These are phyloP conservation scores for Tinea pellionella DNA, from an alignment of 2,888 invertebrate genomes.

Conservation along the genomic window DNA sequence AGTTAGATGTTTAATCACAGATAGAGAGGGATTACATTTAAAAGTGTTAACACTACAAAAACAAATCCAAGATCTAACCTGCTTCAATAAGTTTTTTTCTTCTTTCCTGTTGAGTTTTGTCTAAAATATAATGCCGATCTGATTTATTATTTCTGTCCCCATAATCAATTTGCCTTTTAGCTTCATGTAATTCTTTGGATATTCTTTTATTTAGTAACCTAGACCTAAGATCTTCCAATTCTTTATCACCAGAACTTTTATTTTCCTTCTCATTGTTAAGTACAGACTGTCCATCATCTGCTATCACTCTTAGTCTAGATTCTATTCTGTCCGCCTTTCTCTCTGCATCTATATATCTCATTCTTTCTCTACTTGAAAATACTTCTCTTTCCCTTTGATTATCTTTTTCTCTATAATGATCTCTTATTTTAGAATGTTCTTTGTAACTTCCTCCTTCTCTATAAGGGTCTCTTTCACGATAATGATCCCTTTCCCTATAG, in stretches of 20 bases:
- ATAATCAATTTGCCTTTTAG: slow-evolving; percentile 50
- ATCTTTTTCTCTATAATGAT: slow-evolving; percentile 52
- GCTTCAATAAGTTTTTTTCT: slow-evolving; percentile 78
- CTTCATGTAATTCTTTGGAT: slow-evolving; percentile 71
- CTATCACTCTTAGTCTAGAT: slow-evolving; percentile 43
- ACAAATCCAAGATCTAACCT: too few species aligned
- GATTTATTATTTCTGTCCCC: slow-evolving; percentile 54
- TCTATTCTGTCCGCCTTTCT: slow-evolving; percentile 53
- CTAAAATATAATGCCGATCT: slow-evolving; percentile 46
- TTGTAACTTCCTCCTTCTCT: slow-evolving; percentile 31
- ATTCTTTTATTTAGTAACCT: slow-evolving; percentile 77
- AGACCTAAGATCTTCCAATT: slow-evolving; percentile 81
- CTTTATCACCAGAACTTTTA: slow-evolving; percentile 64
- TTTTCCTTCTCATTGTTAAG: slow-evolving; percentile 64
- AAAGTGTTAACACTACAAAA: too few species aligned
- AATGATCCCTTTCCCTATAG: slow-evolving; percentile 36
- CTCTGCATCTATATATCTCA: slow-evolving; percentile 45
- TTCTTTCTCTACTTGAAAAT: background rate
- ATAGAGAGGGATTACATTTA: too few species aligned
- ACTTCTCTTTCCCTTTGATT: slow-evolving; percentile 33
- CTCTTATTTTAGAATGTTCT: slow-evolving; percentile 50
- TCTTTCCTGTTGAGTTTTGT: slow-evolving; percentile 69
- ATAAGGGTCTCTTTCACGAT: slow-evolving; percentile 28
- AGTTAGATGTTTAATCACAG: too few species aligned
- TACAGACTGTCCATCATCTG: slow-evolving; percentile 47